phyloP scores from a whole-genome alignment of 1,140 invertebrate species.

The Lepidurus packardi region DNA sequence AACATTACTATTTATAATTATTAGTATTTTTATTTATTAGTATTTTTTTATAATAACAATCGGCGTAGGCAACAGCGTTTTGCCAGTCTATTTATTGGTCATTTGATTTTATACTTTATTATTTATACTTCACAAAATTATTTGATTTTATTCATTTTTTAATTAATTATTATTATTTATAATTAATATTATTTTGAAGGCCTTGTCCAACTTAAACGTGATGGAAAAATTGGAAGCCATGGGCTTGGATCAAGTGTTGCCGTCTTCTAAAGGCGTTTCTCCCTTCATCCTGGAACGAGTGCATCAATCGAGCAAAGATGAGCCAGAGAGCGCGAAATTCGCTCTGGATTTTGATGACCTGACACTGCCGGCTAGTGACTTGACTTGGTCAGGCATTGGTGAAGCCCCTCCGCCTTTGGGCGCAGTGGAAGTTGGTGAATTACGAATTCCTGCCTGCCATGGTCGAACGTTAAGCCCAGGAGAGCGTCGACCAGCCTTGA shows the following conservation, averaged over 20 bases:
- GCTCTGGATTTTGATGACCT: slow-evolving; percentile 23
- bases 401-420: slow-evolving; percentile 1
- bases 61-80: too few species aligned
- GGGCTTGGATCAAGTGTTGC: slow-evolving; percentile 60
- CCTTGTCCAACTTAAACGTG: slow-evolving; percentile 50
- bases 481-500: background rate
- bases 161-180: too few species aligned
- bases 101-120: too few species aligned
- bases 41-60: too few species aligned
- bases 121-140: too few species aligned
- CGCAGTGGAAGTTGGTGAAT: slow-evolving; percentile 15
- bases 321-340: background rate
- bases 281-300: slow-evolving; percentile 32
- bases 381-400: slow-evolving; percentile 24
- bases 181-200: slow-evolving; percentile 34
- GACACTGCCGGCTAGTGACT: slow-evolving; percentile 6
- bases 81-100: too few species aligned
- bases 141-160: too few species aligned
- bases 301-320: slow-evolving; percentile 22
- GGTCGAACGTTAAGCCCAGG: background rate
- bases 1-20: background rate
- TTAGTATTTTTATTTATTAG: too few species aligned
- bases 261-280: slow-evolving; percentile 48
- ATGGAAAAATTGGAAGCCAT: slow-evolving; percentile 64
- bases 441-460: slow-evolving; percentile 19